Conservation (phyloP, 2,888 invertebrate species). For the Branchellion lobata region DNA sequence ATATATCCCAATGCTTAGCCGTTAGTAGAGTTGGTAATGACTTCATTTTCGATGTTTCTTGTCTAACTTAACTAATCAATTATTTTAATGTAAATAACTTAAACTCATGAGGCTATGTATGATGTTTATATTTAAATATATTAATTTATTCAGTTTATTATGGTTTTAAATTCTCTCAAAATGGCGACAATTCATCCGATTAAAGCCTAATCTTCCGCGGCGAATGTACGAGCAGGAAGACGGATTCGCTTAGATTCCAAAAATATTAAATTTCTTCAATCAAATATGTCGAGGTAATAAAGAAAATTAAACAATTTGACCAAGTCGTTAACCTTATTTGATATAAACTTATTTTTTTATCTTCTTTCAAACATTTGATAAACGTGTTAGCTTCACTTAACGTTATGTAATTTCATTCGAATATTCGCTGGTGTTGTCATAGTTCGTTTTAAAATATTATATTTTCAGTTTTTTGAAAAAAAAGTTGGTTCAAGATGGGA, state of each 20-base stretch:
- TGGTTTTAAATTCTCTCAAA: too few species aligned
- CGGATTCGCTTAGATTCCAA: background rate
- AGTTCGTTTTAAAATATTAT: background rate
- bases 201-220: background rate
- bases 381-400: conserved; percentile 1
- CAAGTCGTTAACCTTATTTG: too few species aligned
- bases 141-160: too few species aligned
- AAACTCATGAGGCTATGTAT: too few species aligned
- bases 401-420: background rate
- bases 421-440: too few species aligned
- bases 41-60: background rate
- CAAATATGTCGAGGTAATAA: too few species aligned
- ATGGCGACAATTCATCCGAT: background rate
- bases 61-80: conserved; percentile 17
- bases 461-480: background rate
- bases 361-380: too few species aligned
- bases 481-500: background rate
- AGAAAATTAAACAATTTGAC: too few species aligned
- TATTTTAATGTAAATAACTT: too few species aligned
- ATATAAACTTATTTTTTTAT: too few species aligned
- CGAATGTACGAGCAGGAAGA: conserved; percentile 8
- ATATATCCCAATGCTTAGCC: conserved; percentile 4
- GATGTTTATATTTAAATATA: too few species aligned
- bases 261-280: too few species aligned
- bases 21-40: conserved; percentile 9